Evolutionary conservation across 2,113 vertebrate species (phyloP).

Genomic region (Pseudolaguvia tuberculata): DNA sequence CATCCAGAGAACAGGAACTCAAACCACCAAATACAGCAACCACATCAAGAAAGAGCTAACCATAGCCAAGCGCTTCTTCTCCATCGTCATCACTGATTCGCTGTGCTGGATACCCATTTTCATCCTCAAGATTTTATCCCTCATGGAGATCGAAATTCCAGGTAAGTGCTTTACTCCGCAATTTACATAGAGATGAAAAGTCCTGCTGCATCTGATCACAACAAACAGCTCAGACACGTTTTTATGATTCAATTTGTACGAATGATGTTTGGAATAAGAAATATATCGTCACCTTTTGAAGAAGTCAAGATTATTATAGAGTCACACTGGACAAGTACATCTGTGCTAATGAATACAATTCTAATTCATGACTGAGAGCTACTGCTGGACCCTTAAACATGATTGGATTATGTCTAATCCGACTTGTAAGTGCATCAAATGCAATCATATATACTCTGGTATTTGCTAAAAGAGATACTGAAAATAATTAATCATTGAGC

Average conservation of each 20-base stretch:
- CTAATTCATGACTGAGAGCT: background rate
- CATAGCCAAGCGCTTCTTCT: constrained; percentile 95
- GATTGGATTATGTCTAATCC: background rate
- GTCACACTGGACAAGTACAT: background rate
- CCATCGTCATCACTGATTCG: constrained; percentile 94
- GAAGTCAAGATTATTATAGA: background rate
- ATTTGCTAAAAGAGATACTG: background rate
- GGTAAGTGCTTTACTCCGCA: constrained; percentile 62
- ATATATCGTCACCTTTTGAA: background rate
- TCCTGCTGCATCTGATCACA: background rate
- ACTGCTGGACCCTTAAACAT: background rate
- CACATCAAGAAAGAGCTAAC: constrained; percentile 91
- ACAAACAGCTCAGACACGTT: background rate
- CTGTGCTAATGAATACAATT: background rate
- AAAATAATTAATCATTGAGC: background rate
- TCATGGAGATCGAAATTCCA: constrained; percentile 93
- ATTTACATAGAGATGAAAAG: background rate
- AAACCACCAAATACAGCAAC: constrained; percentile 85
- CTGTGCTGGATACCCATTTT: constrained; percentile 98
- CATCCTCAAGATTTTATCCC: constrained; percentile 89
- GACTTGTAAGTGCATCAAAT: background rate
- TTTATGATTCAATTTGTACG: background rate
- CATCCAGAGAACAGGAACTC: constrained; percentile 83
- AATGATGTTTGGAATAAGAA: background rate
- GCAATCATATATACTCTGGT: too few species aligned